Base-by-base conservation (phyloP, 2,113 vertebrate species). In the Lonchura striata region DNA sequence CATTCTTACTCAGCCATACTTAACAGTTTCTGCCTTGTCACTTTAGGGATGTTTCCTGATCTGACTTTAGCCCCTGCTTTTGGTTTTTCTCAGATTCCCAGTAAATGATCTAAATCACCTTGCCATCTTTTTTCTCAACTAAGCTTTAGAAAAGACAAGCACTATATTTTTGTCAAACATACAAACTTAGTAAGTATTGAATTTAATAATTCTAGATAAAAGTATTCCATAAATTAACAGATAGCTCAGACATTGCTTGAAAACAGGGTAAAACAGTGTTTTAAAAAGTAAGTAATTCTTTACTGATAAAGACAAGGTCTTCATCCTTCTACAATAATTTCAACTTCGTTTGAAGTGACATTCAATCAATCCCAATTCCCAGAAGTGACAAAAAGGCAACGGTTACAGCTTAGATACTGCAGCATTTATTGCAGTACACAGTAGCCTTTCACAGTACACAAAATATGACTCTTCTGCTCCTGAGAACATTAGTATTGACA, bases 11-110 rank as follows among this genome's bases (percentile, higher is more conserved):
- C 54, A 86, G 57, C 54, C 25, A n/a, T 4, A 22, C 42, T 46
- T 41, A 46, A 56, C 5, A 7, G 54, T 92, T 97, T 64, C 64
- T 97, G 90, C 79, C 77, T 79, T 88, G 61, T 72, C 57, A 71
- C 90, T 96, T 95, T 8, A 95, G 69, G 57, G 63, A 22, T 71
- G 69, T 93, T 98, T 97, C 97, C 94, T 93, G 88, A 70, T n/a
- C 54, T 75, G 35, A 61, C 79, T 96, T 95, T 70, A 96, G 63
- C 85, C 92, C 49, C 86, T 84, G 90, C 63, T 77, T 92, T 89
- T 96, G 92, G 39, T 96, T 96, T 97, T 71, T 53, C 83, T 97
- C 23, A 9, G 31, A 84, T 89, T 91, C 82, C 93, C 63, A 82
- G 77, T 60, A 91, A 83, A 78, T 46, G 72, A 17, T 49, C 18